Conservation (phyloP, 2,888 invertebrate species). For the Chesias legatella region DNA sequence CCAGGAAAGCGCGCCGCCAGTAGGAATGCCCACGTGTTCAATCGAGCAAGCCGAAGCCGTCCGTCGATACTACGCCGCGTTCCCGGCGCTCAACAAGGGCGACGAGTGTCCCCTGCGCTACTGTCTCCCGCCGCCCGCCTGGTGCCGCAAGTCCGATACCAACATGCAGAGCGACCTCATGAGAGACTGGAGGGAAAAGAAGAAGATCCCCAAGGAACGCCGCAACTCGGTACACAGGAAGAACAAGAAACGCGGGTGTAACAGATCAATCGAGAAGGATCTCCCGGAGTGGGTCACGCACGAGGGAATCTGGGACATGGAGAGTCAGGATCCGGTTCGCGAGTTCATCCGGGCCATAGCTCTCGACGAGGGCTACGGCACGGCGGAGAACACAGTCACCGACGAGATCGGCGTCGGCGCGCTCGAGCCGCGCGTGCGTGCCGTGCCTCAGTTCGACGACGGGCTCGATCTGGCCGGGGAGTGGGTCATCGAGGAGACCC, state of each 20-base stretch:
- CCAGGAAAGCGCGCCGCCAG: slow-evolving; percentile 81
- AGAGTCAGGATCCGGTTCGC: slow-evolving; percentile 69
- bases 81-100: slow-evolving; percentile 84
- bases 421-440: slow-evolving; percentile 34
- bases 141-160: slow-evolving; percentile 60
- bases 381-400: slow-evolving; percentile 71
- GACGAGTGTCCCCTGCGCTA: slow-evolving; percentile 66
- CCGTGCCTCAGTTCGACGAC: slow-evolving; percentile 65
- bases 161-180: slow-evolving; percentile 66
- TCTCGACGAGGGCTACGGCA: slow-evolving; percentile 75
- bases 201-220: slow-evolving; percentile 58
- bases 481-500: slow-evolving; percentile 58
- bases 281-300: slow-evolving; percentile 80
- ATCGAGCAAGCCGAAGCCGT: slow-evolving; percentile 83
- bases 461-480: slow-evolving; percentile 52
- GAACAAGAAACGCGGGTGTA: slow-evolving; percentile 43
- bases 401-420: slow-evolving; percentile 56
- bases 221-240: slow-evolving; percentile 17
- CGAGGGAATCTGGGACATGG: slow-evolving; percentile 76
- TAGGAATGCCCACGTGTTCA: slow-evolving; percentile 77
- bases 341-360: slow-evolving; percentile 73
- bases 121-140: slow-evolving; percentile 69
- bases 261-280: slow-evolving; percentile 67
- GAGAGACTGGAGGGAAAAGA: slow-evolving; percentile 64
- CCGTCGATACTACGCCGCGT: slow-evolving; percentile 88